Evolutionary conservation across 2,888 invertebrate species (phyloP).

Genomic region (Dicyrtomina minuta): DNA sequence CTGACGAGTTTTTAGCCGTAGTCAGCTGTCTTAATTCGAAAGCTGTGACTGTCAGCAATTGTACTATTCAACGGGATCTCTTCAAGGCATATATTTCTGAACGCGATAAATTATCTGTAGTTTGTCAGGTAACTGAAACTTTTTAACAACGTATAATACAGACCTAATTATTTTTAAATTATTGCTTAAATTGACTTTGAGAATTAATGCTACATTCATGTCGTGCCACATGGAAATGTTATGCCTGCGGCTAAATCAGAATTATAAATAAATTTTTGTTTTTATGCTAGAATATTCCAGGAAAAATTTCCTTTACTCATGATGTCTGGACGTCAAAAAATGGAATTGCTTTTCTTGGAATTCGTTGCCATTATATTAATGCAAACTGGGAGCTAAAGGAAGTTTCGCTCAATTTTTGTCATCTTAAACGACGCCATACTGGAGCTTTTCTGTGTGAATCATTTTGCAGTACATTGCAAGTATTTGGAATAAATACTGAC

Average conservation of each 20-base stretch:
- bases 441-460: not conserved
- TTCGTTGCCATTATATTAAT: not conserved
- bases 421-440: not conserved
- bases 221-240: too few relatives aligned
- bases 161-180: too few relatives aligned
- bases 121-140: too few relatives aligned
- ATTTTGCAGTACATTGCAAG: too few relatives aligned
- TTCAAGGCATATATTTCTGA: too few relatives aligned
- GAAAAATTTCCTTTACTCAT: slow-evolving; percentile 8
- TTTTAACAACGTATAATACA: too few relatives aligned
- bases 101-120: too few relatives aligned
- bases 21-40: not conserved
- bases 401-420: slow-evolving; percentile 2
- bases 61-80: not conserved
- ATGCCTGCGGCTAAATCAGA: too few relatives aligned
- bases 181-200: too few relatives aligned
- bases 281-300: not conserved
- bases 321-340: slow-evolving; percentile 16
- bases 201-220: too few relatives aligned
- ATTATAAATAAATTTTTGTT: too few relatives aligned
- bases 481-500: not conserved
- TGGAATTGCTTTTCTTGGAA: not conserved
- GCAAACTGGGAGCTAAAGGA: not conserved
- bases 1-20: not conserved
- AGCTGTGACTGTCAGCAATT: not conserved